These are phyloP conservation scores for Sciurus vulgaris DNA, from an alignment of 2,797 vertebrate genomes.

Conservation along the genomic window DNA sequence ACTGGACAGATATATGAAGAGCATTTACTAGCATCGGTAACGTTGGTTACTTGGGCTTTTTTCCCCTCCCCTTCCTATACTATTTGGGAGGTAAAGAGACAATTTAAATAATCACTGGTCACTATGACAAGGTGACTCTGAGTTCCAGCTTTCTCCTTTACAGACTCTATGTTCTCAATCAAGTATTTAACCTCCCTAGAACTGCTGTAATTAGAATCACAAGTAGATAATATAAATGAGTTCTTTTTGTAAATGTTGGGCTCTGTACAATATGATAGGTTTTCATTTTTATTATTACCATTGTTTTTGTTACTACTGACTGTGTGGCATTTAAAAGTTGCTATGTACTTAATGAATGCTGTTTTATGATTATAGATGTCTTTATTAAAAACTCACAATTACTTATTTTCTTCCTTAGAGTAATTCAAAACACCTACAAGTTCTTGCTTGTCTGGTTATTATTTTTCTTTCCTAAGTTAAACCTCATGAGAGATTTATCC, in stretches of 20 bases:
- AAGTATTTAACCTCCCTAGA: slow-evolving; percentile 27
- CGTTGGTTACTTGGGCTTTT: not conserved
- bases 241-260: not conserved
- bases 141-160: slow-evolving; percentile 47
- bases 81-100: not conserved
- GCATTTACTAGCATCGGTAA: not conserved
- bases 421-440: slow-evolving; percentile 54
- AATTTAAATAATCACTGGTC: slow-evolving; percentile 44
- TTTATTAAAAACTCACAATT: slow-evolving; percentile 56
- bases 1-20: not conserved
- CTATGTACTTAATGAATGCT: slow-evolving; percentile 44
- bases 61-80: not conserved
- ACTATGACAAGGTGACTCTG: slow-evolving; percentile 24
- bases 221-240: slow-evolving; percentile 7
- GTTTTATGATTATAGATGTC: slow-evolving; percentile 34
- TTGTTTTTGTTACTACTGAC: slow-evolving; percentile 61
- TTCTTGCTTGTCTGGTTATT: slow-evolving; percentile 29
- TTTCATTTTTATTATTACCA: slow-evolving; percentile 16
- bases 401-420: slow-evolving; percentile 39
- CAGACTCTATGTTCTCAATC: slow-evolving; percentile 4
- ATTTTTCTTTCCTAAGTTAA: slow-evolving; percentile 51
- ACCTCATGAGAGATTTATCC: slow-evolving; percentile 22
- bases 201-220: slow-evolving; percentile 8
- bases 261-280: slow-evolving; percentile 3
- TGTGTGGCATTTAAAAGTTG: slow-evolving; percentile 34